phyloP scores from a whole-genome alignment of 2,888 invertebrate genomes.

The Synergus japonicus region DNA sequence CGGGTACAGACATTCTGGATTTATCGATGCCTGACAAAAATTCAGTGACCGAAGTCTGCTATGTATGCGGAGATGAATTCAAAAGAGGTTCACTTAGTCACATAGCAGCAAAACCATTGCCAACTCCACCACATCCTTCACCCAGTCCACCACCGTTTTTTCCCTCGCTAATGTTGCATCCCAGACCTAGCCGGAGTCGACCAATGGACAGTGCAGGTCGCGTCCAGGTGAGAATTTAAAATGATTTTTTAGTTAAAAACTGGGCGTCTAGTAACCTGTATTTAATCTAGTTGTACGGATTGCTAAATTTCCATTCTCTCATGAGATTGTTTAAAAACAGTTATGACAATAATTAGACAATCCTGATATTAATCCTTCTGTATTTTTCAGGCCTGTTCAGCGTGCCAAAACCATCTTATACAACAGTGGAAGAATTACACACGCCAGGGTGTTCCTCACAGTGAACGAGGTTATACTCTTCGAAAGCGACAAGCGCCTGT shows the following conservation, averaged over 20 bases:
- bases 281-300: too few species aligned
- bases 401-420: slow-evolving; percentile 90
- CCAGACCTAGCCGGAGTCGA: slow-evolving; percentile 89
- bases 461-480: slow-evolving; percentile 89
- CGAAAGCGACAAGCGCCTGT: slow-evolving; percentile 86
- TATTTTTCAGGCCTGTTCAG: slow-evolving; percentile 85
- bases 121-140: slow-evolving; percentile 73
- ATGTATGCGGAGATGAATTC: slow-evolving; percentile 94
- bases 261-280: too few species aligned
- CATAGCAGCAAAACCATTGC: slow-evolving; percentile 80
- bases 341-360: not conserved
- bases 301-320: too few species aligned
- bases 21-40: slow-evolving; percentile 96
- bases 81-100: slow-evolving; percentile 89
- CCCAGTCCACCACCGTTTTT: slow-evolving; percentile 81
- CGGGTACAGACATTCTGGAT: slow-evolving; percentile 91
- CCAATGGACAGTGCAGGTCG: slow-evolving; percentile 90
- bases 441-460: slow-evolving; percentile 85
- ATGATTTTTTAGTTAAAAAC: slow-evolving; percentile 13
- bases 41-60: slow-evolving; percentile 92
- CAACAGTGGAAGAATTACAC: slow-evolving; percentile 92
- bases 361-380: not conserved
- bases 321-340: too few species aligned
- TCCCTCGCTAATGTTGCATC: slow-evolving; percentile 85
- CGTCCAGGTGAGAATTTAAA: slow-evolving; percentile 75